phyloP scores from a whole-genome alignment of 2,113 vertebrate genomes.

The Gymnogyps californianus region DNA sequence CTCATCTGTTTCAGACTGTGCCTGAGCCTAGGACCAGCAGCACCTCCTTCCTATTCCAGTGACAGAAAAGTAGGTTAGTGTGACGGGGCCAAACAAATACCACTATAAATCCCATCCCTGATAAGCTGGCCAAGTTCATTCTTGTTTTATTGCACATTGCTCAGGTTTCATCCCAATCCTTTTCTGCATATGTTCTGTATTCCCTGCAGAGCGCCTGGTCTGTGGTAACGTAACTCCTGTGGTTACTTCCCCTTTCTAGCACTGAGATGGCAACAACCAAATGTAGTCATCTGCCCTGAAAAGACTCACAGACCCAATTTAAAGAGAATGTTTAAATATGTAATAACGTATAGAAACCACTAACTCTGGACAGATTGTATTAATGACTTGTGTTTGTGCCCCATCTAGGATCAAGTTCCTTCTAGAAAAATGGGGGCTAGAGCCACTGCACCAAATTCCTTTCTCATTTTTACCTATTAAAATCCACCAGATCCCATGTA shows the following conservation, averaged over 20 bases:
- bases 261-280: background rate
- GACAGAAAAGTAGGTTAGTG: background rate
- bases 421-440: background rate
- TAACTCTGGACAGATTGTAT: background rate
- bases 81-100: background rate
- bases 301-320: background rate
- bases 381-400: background rate
- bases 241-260: background rate
- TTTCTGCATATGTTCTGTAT: background rate
- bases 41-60: background rate
- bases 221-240: background rate
- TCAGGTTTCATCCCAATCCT: slow-evolving; percentile 15
- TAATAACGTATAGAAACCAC: background rate
- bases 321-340: background rate
- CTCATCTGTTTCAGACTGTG: background rate
- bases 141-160: slow-evolving; percentile 23
- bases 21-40: background rate
- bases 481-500: background rate
- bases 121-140: slow-evolving; percentile 2
- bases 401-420: background rate
- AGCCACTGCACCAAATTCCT: background rate
- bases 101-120: background rate
- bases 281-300: background rate
- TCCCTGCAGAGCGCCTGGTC: background rate
- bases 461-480: background rate